phyloP scores from a whole-genome alignment of 2,797 vertebrate genomes.

The Uromys caudimaculatus region DNA sequence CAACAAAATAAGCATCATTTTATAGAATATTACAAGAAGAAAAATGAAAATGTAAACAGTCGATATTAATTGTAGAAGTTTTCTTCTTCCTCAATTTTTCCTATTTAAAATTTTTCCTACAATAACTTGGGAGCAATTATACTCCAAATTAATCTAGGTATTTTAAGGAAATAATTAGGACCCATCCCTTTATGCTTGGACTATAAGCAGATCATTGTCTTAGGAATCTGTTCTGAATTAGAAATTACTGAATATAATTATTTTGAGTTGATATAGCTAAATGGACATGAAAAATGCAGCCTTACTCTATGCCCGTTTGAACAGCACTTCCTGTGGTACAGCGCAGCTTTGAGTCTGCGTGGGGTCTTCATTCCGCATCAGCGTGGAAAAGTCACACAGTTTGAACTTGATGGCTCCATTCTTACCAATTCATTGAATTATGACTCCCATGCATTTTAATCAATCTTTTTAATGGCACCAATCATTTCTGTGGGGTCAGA shows the following conservation, averaged over 20 bases:
- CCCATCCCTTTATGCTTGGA: background rate
- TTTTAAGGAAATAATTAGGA: background rate
- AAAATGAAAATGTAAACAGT: background rate
- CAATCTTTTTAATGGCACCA: constrained; percentile 69
- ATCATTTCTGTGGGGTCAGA: constrained; percentile 75
- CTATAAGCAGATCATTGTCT: background rate
- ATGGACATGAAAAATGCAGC: constrained; percentile 37
- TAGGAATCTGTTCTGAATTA: constrained; percentile 54
- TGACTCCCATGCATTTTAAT: constrained; percentile 52
- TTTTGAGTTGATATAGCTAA: constrained; percentile 50
- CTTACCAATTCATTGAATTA: constrained; percentile 59
- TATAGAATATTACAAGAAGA: background rate
- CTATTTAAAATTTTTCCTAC: constrained; percentile 15
- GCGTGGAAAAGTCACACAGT: constrained; percentile 61
- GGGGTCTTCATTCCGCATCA: constrained; percentile 18
- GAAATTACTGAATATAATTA: constrained; percentile 50
- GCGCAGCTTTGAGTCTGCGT: background rate
- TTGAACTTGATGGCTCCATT: constrained; percentile 50
- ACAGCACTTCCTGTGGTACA: background rate
- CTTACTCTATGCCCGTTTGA: background rate
- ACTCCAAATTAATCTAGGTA: background rate
- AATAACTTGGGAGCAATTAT: background rate
- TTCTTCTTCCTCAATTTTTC: background rate
- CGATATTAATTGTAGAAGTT: background rate
- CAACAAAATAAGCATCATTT: constrained; percentile 21